These are phyloP conservation scores for Archivesica marissinica DNA, from an alignment of 1,140 invertebrate genomes.

Conservation along the genomic window DNA sequence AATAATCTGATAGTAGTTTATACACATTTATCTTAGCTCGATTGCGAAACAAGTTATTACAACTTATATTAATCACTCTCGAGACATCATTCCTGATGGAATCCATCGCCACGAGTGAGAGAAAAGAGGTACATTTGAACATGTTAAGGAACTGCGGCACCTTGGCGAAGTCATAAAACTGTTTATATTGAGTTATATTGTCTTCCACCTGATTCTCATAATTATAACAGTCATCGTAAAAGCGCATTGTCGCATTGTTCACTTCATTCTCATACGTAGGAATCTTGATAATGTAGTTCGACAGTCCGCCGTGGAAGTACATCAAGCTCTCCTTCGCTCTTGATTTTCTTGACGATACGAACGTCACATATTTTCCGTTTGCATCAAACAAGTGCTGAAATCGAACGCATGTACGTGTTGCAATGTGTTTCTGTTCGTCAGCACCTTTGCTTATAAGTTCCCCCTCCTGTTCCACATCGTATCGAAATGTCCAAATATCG, in stretches of 20 bases:
- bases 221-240: constrained; percentile 37
- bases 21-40: no score
- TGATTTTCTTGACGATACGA: constrained; percentile 30
- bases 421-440: constrained; percentile 26
- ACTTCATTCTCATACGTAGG: neutral
- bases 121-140: no score
- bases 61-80: no score
- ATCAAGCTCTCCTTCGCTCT: constrained; percentile 27
- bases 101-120: no score
- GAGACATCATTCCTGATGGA: no score
- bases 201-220: constrained; percentile 38
- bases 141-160: constrained; percentile 7
- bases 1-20: no score
- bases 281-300: neutral
- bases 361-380: neutral
- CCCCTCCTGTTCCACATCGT: neutral
- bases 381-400: constrained; percentile 1
- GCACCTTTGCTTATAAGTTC: constrained; percentile 36
- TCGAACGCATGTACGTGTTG: neutral
- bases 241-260: constrained; percentile 13
- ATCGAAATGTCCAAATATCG: constrained; percentile 1
- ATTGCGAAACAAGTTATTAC: no score
- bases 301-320: constrained; percentile 8
- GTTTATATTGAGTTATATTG: constrained; percentile 15
- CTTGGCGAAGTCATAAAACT: constrained; percentile 20